These are phyloP conservation scores for Bombus fervidus DNA, from an alignment of 1,140 invertebrate genomes.

Conservation along the genomic window DNA sequence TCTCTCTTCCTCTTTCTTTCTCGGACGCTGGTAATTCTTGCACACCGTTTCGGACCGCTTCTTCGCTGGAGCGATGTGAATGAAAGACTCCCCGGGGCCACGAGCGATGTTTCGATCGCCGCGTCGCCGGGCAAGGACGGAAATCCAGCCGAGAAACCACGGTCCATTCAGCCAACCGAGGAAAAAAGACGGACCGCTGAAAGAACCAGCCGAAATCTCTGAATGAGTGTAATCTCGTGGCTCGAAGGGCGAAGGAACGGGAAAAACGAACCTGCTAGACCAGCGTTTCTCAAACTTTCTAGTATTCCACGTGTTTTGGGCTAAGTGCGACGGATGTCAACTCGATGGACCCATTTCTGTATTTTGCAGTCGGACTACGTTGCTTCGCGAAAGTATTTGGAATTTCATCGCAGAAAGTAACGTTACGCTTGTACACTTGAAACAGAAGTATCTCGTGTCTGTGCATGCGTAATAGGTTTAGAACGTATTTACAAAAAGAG, in stretches of 20 bases:
- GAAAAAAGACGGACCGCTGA: slow-evolving; percentile 33
- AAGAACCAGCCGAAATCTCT: slow-evolving; percentile 67
- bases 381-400: no score
- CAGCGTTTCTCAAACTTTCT: slow-evolving; percentile 30
- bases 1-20: no score
- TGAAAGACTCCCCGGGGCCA: slow-evolving; percentile 58
- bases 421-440: no score
- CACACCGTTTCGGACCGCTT: neutral
- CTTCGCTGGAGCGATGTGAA: slow-evolving; percentile 38
- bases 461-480: no score
- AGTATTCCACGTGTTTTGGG: neutral
- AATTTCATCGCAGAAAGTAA: no score
- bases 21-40: neutral
- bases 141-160: slow-evolving; percentile 42
- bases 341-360: neutral
- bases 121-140: slow-evolving; percentile 15
- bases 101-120: slow-evolving; percentile 47
- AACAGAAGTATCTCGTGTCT: no score
- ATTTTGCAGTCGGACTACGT: neutral
- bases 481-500: no score
- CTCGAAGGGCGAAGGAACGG: slow-evolving; percentile 33
- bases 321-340: neutral
- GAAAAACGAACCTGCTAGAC: slow-evolving; percentile 31
- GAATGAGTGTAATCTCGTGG: slow-evolving; percentile 75
- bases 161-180: slow-evolving; percentile 53